Conservation (phyloP, 1,140 invertebrate species). For the Camponotus pennsylvanicus region DNA sequence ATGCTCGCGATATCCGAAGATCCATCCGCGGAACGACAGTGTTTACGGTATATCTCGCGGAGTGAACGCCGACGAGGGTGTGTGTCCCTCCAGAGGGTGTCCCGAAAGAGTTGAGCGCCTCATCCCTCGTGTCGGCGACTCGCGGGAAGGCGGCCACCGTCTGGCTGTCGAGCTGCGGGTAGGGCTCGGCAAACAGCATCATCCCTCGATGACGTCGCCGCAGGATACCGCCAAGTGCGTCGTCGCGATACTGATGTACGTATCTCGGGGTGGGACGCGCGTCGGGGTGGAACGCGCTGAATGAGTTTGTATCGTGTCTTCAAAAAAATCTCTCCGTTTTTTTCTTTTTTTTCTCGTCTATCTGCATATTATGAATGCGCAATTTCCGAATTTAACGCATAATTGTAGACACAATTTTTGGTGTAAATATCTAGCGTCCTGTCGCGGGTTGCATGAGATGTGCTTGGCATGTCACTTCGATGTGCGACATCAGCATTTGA, state of each 20-base stretch:
- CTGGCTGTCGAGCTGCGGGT: conserved; percentile 8
- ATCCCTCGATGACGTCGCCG: conserved; percentile 60
- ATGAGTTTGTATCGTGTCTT: no score
- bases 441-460: background rate
- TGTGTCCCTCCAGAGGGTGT: background rate
- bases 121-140: background rate
- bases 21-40: background rate
- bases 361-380: background rate
- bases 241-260: conserved; percentile 72
- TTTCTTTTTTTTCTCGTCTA: no score
- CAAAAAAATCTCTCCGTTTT: no score
- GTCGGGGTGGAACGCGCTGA: background rate
- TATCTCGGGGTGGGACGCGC: conserved; percentile 46
- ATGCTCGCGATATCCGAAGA: conserved; percentile 24
- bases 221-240: conserved; percentile 60
- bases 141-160: background rate
- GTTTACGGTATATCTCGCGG: background rate
- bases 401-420: background rate
- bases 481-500: background rate
- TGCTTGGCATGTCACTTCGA: background rate
- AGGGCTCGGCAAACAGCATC: background rate
- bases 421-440: background rate
- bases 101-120: background rate
- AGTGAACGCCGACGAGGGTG: background rate
- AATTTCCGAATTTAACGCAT: background rate